Evolutionary conservation across 2,888 invertebrate genomes (phyloP), one percentile per base, ranked within the genome.

Genomic region (Dasypogon diadema): DNA sequence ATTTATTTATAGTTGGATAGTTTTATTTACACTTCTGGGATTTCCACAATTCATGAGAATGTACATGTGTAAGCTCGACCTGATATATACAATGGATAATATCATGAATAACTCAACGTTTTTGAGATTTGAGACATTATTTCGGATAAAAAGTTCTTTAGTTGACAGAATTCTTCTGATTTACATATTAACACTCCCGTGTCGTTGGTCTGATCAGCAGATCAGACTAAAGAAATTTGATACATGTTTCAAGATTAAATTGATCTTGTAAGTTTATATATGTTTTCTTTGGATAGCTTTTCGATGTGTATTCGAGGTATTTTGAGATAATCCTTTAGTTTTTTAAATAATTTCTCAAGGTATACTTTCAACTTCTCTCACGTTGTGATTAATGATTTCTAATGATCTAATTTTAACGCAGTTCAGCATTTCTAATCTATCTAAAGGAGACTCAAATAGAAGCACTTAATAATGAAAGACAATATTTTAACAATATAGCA

Each of bases 61-160:
- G 22, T 22, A 42, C 22, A 37, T 18, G 18, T 63, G 37, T 63
- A 37, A 37, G 58, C 63, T 37, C 46, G 46, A 14, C 21, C 37
- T 42, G 37, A 63, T 60, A 14, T n/a, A 14, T 37, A 12, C 63
- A 22, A 22, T 63, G 37, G 42, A 2, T 46, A 24, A 46, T 14
- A 48, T 10, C 22, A 65, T 65, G 65, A 65, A 65, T 65, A 65
- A 65, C 65, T 46, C 46, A 65, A 65, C 46, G 34, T 46, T 65
- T 14, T 24, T 8, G 18, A 48, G 48, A 65, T 65, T 65, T 65
- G 24, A 16, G 24, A 48, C 65, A 48, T 46, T 65, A 65, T 46
- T 65, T 65, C 1, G 65, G 22, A 65, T 65, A 65, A 65, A 48
- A 48, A 65, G 14, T 22, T 14, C 8, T 46, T 8, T 0, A n/a